phyloP scores from a whole-genome alignment of 2,113 vertebrate species.

The Rafetus swinhoei region DNA sequence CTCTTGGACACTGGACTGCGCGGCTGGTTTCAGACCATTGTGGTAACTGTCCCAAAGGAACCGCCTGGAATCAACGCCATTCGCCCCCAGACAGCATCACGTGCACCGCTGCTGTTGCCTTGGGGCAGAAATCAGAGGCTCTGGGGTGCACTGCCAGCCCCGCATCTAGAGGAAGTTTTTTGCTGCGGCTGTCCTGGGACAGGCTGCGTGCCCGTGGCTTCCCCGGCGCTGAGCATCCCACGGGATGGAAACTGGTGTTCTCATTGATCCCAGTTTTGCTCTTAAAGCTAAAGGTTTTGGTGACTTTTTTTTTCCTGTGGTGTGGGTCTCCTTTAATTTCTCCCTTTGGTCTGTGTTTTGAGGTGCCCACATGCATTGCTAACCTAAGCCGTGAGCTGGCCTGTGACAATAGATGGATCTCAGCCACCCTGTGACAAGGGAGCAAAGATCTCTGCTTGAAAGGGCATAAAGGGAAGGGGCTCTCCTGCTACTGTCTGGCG shows the following conservation, averaged over 20 bases:
- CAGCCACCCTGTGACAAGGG: background rate
- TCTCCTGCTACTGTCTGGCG: background rate
- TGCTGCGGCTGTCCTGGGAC: background rate
- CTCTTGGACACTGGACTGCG: background rate
- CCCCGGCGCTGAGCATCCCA: background rate
- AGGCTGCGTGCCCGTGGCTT: background rate
- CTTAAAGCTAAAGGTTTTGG: background rate
- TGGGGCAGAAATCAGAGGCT: background rate
- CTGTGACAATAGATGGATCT: background rate
- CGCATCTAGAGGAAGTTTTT: background rate
- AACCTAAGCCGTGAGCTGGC: background rate
- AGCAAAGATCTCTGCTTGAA: background rate
- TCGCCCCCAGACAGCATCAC: fast-evolving
- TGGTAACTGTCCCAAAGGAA: background rate
- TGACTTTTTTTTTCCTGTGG: background rate
- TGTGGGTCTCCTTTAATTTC: background rate
- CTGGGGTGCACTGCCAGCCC: background rate
- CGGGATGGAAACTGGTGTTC: background rate
- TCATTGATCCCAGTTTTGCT: background rate
- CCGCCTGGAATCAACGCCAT: background rate
- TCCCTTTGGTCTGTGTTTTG: background rate
- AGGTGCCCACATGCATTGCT: background rate
- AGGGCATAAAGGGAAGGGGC: background rate
- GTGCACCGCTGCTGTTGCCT: background rate
- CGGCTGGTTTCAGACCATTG: background rate